Conservation (phyloP, 2,113 vertebrate genomes). For the Anseranas semipalmata region DNA sequence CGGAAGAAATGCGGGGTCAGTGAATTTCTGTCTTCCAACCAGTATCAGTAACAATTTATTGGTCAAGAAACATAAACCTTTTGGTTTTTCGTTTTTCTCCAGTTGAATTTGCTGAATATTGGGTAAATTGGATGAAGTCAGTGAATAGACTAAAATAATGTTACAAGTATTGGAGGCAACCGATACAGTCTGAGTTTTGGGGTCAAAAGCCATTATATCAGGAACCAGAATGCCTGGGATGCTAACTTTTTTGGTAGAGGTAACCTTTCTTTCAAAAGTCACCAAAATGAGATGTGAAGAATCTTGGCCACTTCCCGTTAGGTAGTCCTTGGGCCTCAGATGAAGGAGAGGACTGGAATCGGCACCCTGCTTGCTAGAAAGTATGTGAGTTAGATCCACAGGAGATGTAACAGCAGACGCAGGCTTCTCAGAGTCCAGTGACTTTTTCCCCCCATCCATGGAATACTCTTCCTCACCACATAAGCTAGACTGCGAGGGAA, state of each 20-base stretch:
- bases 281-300: constrained; percentile 92
- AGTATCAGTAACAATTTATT: constrained; percentile 88
- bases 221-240: constrained; percentile 95
- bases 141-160: constrained; percentile 87
- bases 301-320: constrained; percentile 89
- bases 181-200: constrained; percentile 80
- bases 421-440: constrained; percentile 75
- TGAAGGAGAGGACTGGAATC: constrained; percentile 85
- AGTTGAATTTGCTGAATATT: constrained; percentile 91
- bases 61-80: constrained; percentile 91
- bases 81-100: constrained; percentile 88
- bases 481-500: constrained; percentile 58
- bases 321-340: constrained; percentile 82
- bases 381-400: constrained; percentile 87
- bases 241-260: constrained; percentile 86
- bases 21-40: constrained; percentile 88
- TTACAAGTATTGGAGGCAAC: constrained; percentile 93
- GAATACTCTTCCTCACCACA: constrained; percentile 69
- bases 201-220: constrained; percentile 90
- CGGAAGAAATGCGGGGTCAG: constrained; percentile 88
- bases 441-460: constrained; percentile 70
- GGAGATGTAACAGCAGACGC: constrained; percentile 63
- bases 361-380: constrained; percentile 75
- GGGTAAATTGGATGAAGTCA: constrained; percentile 83
- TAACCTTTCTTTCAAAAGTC: constrained; percentile 88